These are phyloP conservation scores for Enchytraeus crypticus DNA, from an alignment of 2,888 invertebrate genomes.

Conservation along the genomic window DNA sequence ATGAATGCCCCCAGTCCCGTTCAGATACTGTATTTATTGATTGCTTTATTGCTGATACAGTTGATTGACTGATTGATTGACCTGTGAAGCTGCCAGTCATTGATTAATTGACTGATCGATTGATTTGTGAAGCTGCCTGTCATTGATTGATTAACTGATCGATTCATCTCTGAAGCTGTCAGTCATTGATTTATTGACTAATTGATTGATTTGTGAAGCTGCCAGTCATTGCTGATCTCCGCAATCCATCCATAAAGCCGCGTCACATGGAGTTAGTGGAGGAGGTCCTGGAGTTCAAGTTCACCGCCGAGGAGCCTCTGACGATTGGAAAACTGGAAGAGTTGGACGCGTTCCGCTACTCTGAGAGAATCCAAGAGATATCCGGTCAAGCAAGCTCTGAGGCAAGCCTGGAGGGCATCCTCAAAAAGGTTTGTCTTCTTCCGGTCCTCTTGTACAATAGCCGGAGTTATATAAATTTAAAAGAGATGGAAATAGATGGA, in stretches of 20 bases:
- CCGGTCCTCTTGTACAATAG: not conserved
- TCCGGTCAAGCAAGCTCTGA: constrained; percentile 82
- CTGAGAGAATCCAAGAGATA: constrained; percentile 70
- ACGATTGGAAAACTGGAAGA: constrained; percentile 64
- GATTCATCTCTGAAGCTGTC: not conserved
- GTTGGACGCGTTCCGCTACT: constrained; percentile 65
- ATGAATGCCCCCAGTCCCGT: too few relatives aligned
- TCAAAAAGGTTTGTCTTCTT: constrained; percentile 59
- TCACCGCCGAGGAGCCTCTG: constrained; percentile 64
- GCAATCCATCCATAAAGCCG: constrained; percentile 68
- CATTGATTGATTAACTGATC: not conserved
- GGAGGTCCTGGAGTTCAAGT: constrained; percentile 58
- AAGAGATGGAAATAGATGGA: too few relatives aligned
- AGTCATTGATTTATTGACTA: not conserved
- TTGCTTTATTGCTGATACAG: too few relatives aligned
- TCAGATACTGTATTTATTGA: too few relatives aligned
- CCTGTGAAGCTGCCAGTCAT: too few relatives aligned
- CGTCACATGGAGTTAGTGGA: constrained; percentile 81
- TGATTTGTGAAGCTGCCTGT: too few relatives aligned
- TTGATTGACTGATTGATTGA: too few relatives aligned
- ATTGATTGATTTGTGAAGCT: constrained; percentile 28
- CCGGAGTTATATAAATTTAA: too few relatives aligned
- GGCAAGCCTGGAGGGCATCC: constrained; percentile 66
- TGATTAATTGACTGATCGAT: too few relatives aligned
- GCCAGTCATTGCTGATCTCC: constrained; percentile 68